Percentiles rank a stretch among this genome's conserved stretches.
These are phyloP conservation scores for Erebia epiphron DNA, from an alignment of 2,888 invertebrate genomes.

Conservation along the genomic window DNA sequence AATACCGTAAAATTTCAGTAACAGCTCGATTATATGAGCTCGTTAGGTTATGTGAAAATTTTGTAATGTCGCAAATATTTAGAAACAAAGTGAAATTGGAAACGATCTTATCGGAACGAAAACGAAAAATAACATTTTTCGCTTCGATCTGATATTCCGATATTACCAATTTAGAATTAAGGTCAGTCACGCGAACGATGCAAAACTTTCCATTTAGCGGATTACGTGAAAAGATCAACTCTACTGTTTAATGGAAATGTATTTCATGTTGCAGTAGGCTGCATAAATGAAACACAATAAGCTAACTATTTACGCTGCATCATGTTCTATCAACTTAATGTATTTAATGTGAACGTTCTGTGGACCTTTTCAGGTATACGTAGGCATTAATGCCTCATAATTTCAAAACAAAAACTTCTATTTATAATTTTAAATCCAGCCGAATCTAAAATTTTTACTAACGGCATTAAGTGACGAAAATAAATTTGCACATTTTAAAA, in stretches of 20 bases:
- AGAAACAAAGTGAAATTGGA: constrained; percentile 7
- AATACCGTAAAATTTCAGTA: not conserved
- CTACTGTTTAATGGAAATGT: constrained; percentile 4
- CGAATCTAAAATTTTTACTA: too few species aligned
- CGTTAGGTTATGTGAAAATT: not conserved
- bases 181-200: constrained; percentile 11
- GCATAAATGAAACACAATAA: not conserved
- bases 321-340: not conserved
- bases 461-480: too few species aligned
- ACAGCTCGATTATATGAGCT: too few species aligned
- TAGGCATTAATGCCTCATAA: too few species aligned
- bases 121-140: constrained; percentile 11
- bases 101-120: constrained; percentile 1
- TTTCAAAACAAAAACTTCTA: too few species aligned
- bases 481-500: too few species aligned
- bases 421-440: too few species aligned
- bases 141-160: constrained; percentile 9
- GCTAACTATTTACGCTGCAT: not conserved
- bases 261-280: too few species aligned
- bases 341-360: too few species aligned
- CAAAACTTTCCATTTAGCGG: constrained; percentile 13
- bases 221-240: constrained; percentile 11
- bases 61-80: constrained; percentile 8
- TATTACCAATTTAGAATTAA: constrained; percentile 14
- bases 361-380: too few species aligned